Evolutionary conservation across 2,113 vertebrate species (phyloP).

Genomic region (Thinocorus orbignyianus): DNA sequence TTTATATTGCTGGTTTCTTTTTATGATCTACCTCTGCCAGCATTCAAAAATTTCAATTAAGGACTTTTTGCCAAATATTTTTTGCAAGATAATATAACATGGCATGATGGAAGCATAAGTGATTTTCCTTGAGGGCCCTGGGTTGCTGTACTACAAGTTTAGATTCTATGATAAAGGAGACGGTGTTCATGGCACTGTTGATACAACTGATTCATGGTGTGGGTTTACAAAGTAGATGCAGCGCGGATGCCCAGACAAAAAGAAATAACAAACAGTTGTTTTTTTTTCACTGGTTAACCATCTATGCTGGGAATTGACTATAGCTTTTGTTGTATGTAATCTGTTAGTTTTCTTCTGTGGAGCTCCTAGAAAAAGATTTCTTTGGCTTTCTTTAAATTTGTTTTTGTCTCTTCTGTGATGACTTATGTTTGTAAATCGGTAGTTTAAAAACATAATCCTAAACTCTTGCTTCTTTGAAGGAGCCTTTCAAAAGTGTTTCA

Average conservation of each 20-base stretch:
- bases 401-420: background rate
- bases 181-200: background rate
- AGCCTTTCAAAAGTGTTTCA: background rate
- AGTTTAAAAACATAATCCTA: background rate
- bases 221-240: background rate
- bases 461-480: background rate
- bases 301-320: background rate
- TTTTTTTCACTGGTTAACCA: background rate
- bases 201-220: rapidly evolving
- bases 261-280: background rate
- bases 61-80: background rate
- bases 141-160: background rate
- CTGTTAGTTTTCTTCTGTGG: background rate
- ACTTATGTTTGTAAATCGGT: rapidly evolving
- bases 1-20: background rate
- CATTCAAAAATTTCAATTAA: background rate
- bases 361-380: background rate
- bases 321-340: background rate
- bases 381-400: background rate
- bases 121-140: background rate
- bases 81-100: background rate
- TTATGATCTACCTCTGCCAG: background rate
- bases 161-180: background rate
- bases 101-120: background rate
- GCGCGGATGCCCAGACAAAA: background rate